phyloP scores from a whole-genome alignment of 2,888 invertebrate genomes.

The Agrochola macilenta region DNA sequence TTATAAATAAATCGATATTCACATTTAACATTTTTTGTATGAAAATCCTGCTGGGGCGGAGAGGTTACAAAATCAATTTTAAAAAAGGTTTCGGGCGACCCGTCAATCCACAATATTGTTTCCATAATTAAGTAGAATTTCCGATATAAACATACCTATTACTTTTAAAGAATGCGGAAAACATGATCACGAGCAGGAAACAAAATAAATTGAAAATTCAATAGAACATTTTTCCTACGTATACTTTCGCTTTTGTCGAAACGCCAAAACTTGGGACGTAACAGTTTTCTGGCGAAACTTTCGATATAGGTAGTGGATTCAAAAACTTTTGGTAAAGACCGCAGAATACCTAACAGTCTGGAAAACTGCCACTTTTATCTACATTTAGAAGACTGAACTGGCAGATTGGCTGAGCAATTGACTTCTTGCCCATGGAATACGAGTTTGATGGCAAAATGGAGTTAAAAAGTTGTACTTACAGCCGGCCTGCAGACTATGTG shows the following conservation, averaged over 20 bases:
- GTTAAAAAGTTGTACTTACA: not conserved
- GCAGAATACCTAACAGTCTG: slow-evolving; percentile 4
- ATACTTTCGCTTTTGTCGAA: not conserved
- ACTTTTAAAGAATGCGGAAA: slow-evolving; percentile 8
- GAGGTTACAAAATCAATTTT: slow-evolving; percentile 64
- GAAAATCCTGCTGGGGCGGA: slow-evolving; percentile 25
- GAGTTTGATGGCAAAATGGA: not conserved
- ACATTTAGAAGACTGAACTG: slow-evolving; percentile 10
- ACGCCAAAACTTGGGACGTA: not conserved
- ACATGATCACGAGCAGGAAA: not conserved
- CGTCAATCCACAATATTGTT: slow-evolving; percentile 59
- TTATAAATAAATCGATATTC: slow-evolving; percentile 53
- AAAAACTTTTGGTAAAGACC: not conserved
- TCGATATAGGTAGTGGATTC: not conserved
- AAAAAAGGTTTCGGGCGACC: slow-evolving; percentile 58
- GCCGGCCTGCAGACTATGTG: not conserved
- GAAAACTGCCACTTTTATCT: slow-evolving; percentile 22
- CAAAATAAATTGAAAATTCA: not conserved
- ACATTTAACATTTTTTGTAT: slow-evolving; percentile 40
- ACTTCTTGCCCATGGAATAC: not conserved
- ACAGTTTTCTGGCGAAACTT: slow-evolving; percentile 5
- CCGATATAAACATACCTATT: slow-evolving; percentile 25
- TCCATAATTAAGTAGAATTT: slow-evolving; percentile 65
- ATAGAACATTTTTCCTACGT: not conserved
- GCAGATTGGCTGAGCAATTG: not conserved